Conservation (phyloP, 2,113 vertebrate genomes). For the Phaethornis superciliosus region DNA sequence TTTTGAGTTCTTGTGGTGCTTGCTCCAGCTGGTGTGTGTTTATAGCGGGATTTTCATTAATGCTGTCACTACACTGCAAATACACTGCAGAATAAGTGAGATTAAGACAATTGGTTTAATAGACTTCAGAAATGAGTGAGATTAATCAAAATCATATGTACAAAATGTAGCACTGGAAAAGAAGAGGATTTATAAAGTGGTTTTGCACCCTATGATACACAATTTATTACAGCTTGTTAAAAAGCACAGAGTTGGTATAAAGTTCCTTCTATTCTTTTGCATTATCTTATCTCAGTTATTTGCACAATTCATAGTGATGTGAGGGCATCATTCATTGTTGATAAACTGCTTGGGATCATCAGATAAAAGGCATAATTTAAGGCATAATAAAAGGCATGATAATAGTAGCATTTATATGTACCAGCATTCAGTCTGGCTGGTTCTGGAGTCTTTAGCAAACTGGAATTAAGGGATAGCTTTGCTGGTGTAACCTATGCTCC, state of each 20-base stretch:
- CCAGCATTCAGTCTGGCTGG: not conserved
- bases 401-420: not conserved
- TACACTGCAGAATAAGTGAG: not conserved
- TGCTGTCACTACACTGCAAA: slow-evolving; percentile 24
- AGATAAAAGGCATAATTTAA: not conserved
- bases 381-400: not conserved
- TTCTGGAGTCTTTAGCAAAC: not conserved
- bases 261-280: not conserved
- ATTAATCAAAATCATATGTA: slow-evolving; percentile 3
- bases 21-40: slow-evolving; percentile 45
- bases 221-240: not conserved
- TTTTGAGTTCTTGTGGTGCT: not conserved
- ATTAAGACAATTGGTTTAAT: slow-evolving; percentile 57
- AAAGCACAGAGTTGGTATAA: not conserved
- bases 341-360: not conserved
- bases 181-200: not conserved
- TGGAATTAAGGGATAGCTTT: not conserved
- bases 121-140: slow-evolving; percentile 18
- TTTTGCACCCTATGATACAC: not conserved
- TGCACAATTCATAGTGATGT: not conserved
- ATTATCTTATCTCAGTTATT: not conserved
- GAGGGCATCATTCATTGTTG: not conserved
- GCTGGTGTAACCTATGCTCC: not conserved
- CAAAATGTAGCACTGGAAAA: not conserved
- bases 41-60: slow-evolving; percentile 65